These are phyloP conservation scores for Apis laboriosa DNA, from an alignment of 1,140 invertebrate genomes.

Conservation along the genomic window DNA sequence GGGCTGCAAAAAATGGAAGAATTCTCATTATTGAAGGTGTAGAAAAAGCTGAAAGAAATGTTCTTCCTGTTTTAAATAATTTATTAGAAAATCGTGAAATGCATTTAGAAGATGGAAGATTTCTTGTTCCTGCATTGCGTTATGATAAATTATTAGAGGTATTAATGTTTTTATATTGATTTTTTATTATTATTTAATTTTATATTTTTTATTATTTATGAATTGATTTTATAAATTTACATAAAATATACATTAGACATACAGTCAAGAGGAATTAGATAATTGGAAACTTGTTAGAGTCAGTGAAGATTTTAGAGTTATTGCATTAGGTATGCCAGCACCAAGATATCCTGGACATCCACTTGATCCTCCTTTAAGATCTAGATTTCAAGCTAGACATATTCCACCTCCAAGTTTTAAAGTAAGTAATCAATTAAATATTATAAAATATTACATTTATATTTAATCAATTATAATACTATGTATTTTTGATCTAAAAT, in stretches of 20 bases:
- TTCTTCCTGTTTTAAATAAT: constrained; percentile 98
- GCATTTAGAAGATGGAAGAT: constrained; percentile 98
- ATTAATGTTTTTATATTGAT: constrained; percentile 33
- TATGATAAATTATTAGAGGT: constrained; percentile 96
- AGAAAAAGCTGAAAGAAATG: constrained; percentile 98
- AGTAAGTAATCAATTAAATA: constrained; percentile 76
- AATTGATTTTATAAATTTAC: constrained; percentile 24
- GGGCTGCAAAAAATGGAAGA: constrained; percentile 93
- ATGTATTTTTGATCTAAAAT: too few relatives aligned
- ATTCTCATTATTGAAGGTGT: constrained; percentile 97
- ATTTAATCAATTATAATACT: not conserved
- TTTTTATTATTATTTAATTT: constrained; percentile 18
- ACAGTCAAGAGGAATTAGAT: constrained; percentile 90
- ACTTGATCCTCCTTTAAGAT: constrained; percentile 96
- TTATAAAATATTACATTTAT: not conserved
- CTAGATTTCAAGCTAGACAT: constrained; percentile 96
- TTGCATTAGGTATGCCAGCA: constrained; percentile 93
- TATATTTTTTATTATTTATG: not conserved
- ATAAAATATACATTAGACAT: constrained; percentile 82
- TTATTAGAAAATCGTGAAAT: constrained; percentile 99
- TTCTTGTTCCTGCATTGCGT: constrained; percentile 92
- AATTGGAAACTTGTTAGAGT: constrained; percentile 93
- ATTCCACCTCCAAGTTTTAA: constrained; percentile 84
- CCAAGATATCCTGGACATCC: constrained; percentile 95
- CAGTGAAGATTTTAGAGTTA: constrained; percentile 94